Evolutionary conservation across 2,797 vertebrate species (phyloP), one percentile per base, ranked within the genome.

Genomic region (Clarias platycephalus): DNA sequence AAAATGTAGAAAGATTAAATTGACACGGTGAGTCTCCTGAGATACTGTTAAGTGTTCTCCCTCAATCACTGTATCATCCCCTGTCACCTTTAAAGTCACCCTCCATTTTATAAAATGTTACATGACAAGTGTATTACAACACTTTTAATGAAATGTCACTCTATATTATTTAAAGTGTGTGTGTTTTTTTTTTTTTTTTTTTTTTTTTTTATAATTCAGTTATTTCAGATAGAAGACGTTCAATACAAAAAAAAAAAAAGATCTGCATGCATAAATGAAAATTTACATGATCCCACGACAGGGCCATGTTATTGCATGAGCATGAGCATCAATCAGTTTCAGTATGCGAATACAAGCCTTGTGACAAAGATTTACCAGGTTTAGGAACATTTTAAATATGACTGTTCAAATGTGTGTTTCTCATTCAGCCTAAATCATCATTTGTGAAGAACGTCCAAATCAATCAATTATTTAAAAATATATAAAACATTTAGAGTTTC

Each of bases 71-170:
- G 68, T 71, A 57, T 82, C 84, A 81, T 75, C 80, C 79, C 83
- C 76, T 78, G 57, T 84, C 79, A 86, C 28, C 62, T 85, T 84
- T 84, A 67, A 80, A 77, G 62, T 86, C 60, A 58, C 70, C 31
- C 78, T 84, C 74, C n/a, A 77, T 22, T 64, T 49, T 28, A 49
- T 49, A 64, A 49, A 64, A 80, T 53, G 24, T 7, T 44, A 64
- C 49, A 40, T 64, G 37, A 62, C 58, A 79, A 79, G 58, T 63
- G 58, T 63, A 8, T 44, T 63, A 44, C 34, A 63, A 10, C 76
- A 80, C 37, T 63, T 64, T 44, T 63, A 49, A 64, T 63, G 60
- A 80, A 63, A 28, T 66, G 40, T 31, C 62, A 28, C 18, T 8
- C 16, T 49, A 49, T 5, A 20, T 40, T 78, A 13, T 34, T 9